A percentile compares a stretch with the other conserved stretches of the same genome.
phyloP scores from a whole-genome alignment of 2,113 vertebrate species.

The Sphyrna mokarran region DNA sequence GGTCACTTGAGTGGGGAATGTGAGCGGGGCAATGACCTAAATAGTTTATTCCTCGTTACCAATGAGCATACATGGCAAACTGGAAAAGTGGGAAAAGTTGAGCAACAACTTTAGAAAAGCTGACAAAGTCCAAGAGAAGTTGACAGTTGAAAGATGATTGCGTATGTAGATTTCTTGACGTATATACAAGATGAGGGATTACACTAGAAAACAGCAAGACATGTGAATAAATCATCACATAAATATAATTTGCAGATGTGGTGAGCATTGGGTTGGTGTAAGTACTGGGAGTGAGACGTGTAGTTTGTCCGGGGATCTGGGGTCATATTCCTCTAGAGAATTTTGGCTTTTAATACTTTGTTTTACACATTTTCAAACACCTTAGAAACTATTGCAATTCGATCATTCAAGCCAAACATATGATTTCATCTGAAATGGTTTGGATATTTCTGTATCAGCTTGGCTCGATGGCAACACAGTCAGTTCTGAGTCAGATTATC shows the following conservation, averaged over 20 bases:
- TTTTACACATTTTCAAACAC: neutral
- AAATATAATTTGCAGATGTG: neutral
- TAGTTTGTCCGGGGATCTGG: neutral
- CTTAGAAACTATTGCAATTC: neutral
- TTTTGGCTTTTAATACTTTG: neutral
- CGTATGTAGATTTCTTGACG: neutral
- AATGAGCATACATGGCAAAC: neutral
- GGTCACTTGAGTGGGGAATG: neutral
- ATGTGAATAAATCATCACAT: neutral
- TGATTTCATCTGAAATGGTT: slow-evolving; percentile 1
- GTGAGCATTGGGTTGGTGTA: neutral
- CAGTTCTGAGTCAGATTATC: neutral
- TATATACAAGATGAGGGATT: neutral
- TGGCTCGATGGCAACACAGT: neutral
- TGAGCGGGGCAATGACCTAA: neutral
- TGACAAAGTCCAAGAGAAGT: neutral
- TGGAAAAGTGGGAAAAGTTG: neutral
- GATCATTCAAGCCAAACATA: neutral
- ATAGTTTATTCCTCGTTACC: neutral
- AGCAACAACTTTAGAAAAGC: neutral
- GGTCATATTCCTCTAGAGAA: neutral
- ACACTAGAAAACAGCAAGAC: neutral
- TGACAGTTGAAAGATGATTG: neutral
- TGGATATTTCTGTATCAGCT: neutral
- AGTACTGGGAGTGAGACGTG: neutral